phyloP scores from a whole-genome alignment of 2,113 vertebrate species.

The Pionites leucogaster region DNA sequence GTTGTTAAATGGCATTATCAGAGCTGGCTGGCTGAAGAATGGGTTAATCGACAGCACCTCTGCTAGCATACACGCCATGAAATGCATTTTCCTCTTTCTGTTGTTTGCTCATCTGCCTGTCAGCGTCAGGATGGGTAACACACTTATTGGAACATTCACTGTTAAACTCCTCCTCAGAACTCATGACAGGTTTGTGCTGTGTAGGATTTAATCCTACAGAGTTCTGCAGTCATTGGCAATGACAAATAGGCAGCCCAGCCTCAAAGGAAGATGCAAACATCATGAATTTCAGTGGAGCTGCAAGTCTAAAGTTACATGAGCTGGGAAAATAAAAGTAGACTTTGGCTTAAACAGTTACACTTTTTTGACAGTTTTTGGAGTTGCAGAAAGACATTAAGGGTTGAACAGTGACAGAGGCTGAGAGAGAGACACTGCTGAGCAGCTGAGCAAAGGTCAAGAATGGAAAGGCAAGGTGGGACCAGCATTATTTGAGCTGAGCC shows the following conservation, averaged over 20 bases:
- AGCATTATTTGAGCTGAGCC: not conserved
- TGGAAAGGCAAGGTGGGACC: not conserved
- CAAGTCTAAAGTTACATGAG: not conserved
- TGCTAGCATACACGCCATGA: not conserved
- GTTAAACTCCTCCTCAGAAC: not conserved
- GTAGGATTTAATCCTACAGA: not conserved
- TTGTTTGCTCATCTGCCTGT: not conserved
- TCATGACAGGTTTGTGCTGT: not conserved
- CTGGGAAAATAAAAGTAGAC: not conserved
- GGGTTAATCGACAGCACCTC: not conserved
- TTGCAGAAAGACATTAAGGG: not conserved
- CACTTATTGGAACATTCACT: not conserved
- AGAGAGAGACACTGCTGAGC: not conserved
- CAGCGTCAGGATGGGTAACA: not conserved
- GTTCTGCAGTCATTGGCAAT: not conserved
- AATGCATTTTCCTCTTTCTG: conserved; percentile 4
- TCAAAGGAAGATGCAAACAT: not conserved
- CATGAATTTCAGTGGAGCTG: not conserved
- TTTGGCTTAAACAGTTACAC: not conserved
- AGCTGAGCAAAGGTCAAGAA: not conserved
- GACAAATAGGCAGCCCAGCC: not conserved
- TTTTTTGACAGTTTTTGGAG: not conserved
- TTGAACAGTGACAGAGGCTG: not conserved
- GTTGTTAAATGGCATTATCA: not conserved
- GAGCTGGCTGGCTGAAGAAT: conserved; percentile 2